A percentile compares a stretch with the other conserved stretches of the same genome.
Evolutionary conservation across 2,113 vertebrate genomes (phyloP).

Genomic region (Seriola dumerili): DNA sequence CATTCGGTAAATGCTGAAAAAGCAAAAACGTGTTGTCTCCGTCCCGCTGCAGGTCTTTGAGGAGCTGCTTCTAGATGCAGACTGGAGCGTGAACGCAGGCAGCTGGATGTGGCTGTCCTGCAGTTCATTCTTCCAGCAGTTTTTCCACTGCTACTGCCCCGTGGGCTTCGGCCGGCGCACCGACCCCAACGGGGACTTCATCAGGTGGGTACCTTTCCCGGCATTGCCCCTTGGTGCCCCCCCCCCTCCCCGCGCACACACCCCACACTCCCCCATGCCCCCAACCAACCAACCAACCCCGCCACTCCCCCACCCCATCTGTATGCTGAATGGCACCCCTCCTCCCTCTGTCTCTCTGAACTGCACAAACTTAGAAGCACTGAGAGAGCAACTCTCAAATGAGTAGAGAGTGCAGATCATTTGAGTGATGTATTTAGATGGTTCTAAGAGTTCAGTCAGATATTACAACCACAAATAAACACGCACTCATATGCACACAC

Average conservation of each 20-base stretch:
- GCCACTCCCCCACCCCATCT: background rate
- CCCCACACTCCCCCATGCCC: background rate
- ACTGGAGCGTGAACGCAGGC: conserved; percentile 88
- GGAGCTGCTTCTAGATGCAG: conserved; percentile 85
- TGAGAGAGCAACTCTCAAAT: too few relatives aligned
- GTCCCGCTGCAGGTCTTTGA: conserved; percentile 81
- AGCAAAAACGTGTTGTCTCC: background rate
- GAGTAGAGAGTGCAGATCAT: background rate
- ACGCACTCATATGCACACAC: background rate
- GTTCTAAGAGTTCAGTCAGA: background rate
- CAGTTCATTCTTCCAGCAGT: conserved; percentile 87
- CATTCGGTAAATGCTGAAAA: background rate
- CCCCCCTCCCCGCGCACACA: background rate
- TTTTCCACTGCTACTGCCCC: conserved; percentile 88
- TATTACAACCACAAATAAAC: background rate
- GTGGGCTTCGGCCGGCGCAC: conserved; percentile 86
- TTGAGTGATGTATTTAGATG: background rate
- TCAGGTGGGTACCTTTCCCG: conserved; percentile 81
- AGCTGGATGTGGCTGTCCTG: conserved; percentile 89
- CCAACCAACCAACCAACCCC: conserved; percentile 23
- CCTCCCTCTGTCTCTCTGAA: conserved; percentile 53
- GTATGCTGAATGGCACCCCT: conserved; percentile 39
- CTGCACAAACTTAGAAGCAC: background rate
- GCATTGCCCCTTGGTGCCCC: conserved; percentile 46
- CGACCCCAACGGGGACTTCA: conserved; percentile 87